Evolutionary conservation across 1,140 invertebrate species (phyloP), one percentile per base, ranked within the genome.

Genomic region (Ephestia elutella): DNA sequence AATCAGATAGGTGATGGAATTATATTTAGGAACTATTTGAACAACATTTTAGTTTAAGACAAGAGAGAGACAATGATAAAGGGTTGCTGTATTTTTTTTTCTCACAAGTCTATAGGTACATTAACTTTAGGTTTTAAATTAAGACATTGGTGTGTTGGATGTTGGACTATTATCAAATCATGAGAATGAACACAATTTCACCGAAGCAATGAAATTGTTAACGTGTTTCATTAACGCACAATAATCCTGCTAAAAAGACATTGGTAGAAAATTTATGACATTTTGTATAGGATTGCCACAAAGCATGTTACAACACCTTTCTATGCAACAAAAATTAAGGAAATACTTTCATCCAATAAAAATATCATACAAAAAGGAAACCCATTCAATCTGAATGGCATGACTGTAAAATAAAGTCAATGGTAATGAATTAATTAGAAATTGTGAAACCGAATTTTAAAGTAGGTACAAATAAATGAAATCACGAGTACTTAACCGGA

Each of bases 401-500:
- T 61, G 64, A 35, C 63, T 65, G 54, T 66, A 68, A 64, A 68
- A 75, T 72, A 73, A 57, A 48, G 54, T 60, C 68, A 80, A 81
- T 81, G 81, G 74, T 78, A 83, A 77, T 84, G 78, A 81, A 77
- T 73, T 85, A 80, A 87, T 87, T 86, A 88, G 82, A 88, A 88
- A 87, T 83, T 83, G 78, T 83, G 76, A 87, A 86, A 86, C 75
- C 80, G 76, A 80, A 83, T 82, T 82, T 78, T 86, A 82, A 86
- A 87, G 77, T 87, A 87, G 77, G 81, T 78, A 85, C 80, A 85
- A 88, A 86, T 88, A 87, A 81, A 88, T 88, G 83, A 88, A 88
- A 88, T 88, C 83, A 86, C 81, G 83, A 88, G 83, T 88, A 86
- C 83, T 88, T 87, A 88, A 88, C 82, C 78, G 86, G 83, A 88